Evolutionary conservation across 2,797 vertebrate species (phyloP).

Genomic region (Sternarchorhynchus goeldii): DNA sequence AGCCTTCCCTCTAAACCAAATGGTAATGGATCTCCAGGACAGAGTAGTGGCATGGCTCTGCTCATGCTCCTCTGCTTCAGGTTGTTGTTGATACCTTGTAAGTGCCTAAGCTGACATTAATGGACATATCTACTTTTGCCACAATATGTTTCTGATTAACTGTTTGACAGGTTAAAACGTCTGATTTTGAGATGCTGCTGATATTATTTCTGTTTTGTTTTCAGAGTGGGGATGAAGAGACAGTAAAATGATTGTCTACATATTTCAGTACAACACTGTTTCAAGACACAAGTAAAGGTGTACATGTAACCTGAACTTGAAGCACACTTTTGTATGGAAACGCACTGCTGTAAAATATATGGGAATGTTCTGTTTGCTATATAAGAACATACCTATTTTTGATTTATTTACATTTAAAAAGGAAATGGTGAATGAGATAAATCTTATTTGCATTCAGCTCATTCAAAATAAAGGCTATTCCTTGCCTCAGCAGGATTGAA

Average conservation of each 20-base stretch:
- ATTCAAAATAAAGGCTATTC: slow-evolving; percentile 5
- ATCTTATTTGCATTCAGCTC: background rate
- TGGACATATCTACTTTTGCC: background rate
- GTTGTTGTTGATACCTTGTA: slow-evolving; percentile 55
- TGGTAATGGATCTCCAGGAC: slow-evolving; percentile 31
- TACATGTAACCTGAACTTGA: slow-evolving; percentile 45
- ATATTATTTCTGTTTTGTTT: slow-evolving; percentile 31
- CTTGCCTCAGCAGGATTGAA: background rate
- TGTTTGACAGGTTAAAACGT: background rate
- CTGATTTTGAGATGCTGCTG: background rate
- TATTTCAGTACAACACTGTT: slow-evolving; percentile 54
- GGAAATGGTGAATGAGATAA: background rate
- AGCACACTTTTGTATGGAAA: slow-evolving; percentile 42
- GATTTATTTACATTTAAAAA: slow-evolving; percentile 10
- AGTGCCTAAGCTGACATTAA: slow-evolving; percentile 22
- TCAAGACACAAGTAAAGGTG: slow-evolving; percentile 38
- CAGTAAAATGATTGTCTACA: slow-evolving; percentile 29
- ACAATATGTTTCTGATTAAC: background rate
- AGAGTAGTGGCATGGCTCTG: slow-evolving; percentile 10
- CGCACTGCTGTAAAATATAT: slow-evolving; percentile 37
- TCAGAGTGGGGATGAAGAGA: slow-evolving; percentile 37
- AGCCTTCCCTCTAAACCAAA: background rate
- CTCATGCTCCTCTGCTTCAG: slow-evolving; percentile 30
- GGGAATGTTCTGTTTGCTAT: background rate
- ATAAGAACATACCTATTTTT: background rate